A percentile compares a stretch with the other conserved stretches of the same genome.
Evolutionary conservation across 2,113 vertebrate genomes (phyloP).

Genomic region (Hemichromis elongatus): DNA sequence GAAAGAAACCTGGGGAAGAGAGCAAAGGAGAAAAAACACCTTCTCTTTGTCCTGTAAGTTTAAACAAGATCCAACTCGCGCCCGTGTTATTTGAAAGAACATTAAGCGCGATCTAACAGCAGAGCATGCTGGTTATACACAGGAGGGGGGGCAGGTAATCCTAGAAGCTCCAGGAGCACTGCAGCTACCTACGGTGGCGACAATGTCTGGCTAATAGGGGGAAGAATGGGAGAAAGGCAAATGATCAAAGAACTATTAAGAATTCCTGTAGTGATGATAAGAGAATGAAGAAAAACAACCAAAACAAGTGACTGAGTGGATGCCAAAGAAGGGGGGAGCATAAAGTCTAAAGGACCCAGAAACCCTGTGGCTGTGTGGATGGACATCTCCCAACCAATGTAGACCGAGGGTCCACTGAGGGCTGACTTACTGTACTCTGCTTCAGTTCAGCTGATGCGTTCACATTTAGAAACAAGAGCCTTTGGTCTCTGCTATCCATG

Average conservation of each 20-base stretch:
- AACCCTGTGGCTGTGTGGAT: slow-evolving; percentile 43
- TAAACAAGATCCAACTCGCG: slow-evolving; percentile 14
- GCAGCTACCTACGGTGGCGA: neutral
- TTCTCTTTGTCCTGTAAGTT: slow-evolving; percentile 4
- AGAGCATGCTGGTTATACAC: neutral
- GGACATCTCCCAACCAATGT: slow-evolving; percentile 45
- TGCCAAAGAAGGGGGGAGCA: neutral
- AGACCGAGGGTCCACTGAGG: neutral
- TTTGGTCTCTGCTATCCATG: neutral
- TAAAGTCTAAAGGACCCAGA: neutral
- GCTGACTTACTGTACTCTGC: neutral
- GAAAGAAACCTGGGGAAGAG: neutral
- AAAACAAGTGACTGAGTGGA: neutral
- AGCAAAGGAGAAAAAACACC: neutral
- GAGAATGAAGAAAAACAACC: neutral
- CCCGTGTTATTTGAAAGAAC: slow-evolving; percentile 27
- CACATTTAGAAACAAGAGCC: neutral
- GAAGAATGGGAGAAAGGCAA: neutral
- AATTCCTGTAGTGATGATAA: neutral
- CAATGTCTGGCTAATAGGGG: neutral
- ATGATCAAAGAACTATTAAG: neutral
- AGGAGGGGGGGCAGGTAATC: slow-evolving; percentile 46
- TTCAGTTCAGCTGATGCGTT: neutral
- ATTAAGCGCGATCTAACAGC: slow-evolving; percentile 25
- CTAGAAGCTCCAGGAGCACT: slow-evolving; percentile 31